Evolutionary conservation across 1,140 invertebrate species (phyloP).

Genomic region (Pachypsylla venusta): DNA sequence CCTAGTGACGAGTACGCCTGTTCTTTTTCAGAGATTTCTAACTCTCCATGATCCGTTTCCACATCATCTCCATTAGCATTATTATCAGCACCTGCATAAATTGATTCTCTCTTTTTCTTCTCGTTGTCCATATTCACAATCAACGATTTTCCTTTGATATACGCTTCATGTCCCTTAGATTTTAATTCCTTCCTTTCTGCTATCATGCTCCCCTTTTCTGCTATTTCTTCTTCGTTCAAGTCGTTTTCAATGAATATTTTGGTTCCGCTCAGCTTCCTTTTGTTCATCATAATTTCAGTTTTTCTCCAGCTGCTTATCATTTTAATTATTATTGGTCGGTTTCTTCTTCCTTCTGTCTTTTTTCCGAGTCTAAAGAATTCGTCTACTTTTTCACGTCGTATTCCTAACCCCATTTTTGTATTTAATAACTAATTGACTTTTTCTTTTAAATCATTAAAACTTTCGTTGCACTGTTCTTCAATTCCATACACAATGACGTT

Average conservation of each 20-base stretch:
- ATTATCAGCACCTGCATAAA: not conserved
- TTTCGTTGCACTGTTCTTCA: not conserved
- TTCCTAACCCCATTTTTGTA: not conserved
- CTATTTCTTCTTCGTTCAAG: conserved; percentile 1
- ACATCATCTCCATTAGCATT: not conserved
- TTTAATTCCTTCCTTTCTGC: conserved; percentile 1
- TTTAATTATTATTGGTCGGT: not conserved
- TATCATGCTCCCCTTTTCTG: not conserved
- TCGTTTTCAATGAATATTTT: conserved; percentile 6
- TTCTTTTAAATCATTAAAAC: not conserved
- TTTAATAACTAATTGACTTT: not conserved
- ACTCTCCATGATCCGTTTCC: not conserved
- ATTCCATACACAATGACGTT: not conserved
- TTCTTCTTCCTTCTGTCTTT: not conserved
- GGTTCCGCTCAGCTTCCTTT: not conserved
- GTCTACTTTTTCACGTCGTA: not conserved
- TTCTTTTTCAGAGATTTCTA: not conserved
- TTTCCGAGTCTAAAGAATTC: conserved; percentile 1
- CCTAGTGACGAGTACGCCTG: not conserved
- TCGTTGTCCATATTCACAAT: no score
- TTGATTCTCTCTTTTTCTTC: not conserved
- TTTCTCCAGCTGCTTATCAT: conserved; percentile 6
- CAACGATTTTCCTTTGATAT: conserved; percentile 1
- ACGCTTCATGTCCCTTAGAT: not conserved
- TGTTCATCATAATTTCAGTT: not conserved